Evolutionary conservation across 37 sponge, comb jelly and placozoan genomes (phyloP), one percentile per base, ranked within the genome.

Genomic region (Ephydatia muelleri): DNA sequence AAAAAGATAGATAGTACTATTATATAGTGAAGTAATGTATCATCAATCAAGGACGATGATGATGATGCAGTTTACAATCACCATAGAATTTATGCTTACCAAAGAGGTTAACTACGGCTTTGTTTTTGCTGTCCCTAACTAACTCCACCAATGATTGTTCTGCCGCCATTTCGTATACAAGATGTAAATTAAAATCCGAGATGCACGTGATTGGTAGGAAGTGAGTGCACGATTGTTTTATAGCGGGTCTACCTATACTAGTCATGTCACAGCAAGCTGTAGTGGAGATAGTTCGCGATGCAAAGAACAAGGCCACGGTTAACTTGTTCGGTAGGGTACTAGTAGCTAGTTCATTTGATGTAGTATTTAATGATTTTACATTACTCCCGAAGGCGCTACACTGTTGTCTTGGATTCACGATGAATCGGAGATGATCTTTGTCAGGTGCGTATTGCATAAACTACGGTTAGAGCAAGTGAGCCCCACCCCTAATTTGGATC

Each of bases 321-420:
- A 93, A 93, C 80, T 81, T 91, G 21, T 93, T 92, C 65, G 97
- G 96, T 95, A 74, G 72, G 90, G 21, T 78, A 36, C 23, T n/a
- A n/a, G 6, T 43, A 6, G 43, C 43, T 6, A 43, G 43, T 6
- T 43, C 43, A 9, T 43, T 9, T 39, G 47, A 11, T 40, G 22
- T 11, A 21, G 25, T 14, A 40, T 22, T 27, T 82, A 72, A 72
- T 37, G 27, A 34, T 11, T 23, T 38, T 81, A 23, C 22, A 82
- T 38, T 78, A 37, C 23, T 32, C 0, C 30, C 22, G 65, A 36
- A 96, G 96, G 97, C 66, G 97, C 93, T 12, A 97, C 97, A 9
- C 77, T 97, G 64, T 87, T 90, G 49, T 97, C 97, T 23, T 97
- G 97, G 97, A 75, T 91, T n/a, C 80, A 88, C 32, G 84, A 92